Conservation (phyloP, 2,888 invertebrate species). For the Chirona hameri region DNA sequence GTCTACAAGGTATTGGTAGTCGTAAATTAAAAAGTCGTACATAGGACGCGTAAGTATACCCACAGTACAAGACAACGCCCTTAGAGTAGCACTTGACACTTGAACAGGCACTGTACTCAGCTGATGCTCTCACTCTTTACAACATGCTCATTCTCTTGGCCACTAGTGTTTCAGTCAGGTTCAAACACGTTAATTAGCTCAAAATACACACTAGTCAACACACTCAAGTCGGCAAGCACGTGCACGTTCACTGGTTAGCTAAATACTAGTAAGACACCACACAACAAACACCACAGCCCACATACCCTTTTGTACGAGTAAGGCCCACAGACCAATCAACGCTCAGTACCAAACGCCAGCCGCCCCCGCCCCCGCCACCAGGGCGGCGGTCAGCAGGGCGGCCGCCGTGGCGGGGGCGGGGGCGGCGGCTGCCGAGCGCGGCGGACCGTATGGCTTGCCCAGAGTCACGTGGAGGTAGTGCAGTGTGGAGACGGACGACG, state of each 20-base stretch:
- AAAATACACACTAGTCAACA: not conserved
- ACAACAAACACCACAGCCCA: not conserved
- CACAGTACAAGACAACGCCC: too few relatives aligned
- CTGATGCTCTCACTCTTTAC: too few relatives aligned
- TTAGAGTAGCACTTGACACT: too few relatives aligned
- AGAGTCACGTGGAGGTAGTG: slow-evolving; percentile 6
- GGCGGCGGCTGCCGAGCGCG: not conserved
- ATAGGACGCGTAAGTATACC: too few relatives aligned
- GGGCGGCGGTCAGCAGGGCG: not conserved
- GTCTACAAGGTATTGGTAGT: too few relatives aligned
- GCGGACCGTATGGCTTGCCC: not conserved
- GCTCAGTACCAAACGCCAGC: not conserved
- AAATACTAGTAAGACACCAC: not conserved
- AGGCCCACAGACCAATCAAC: not conserved
- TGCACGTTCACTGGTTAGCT: not conserved
- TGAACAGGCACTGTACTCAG: too few relatives aligned
- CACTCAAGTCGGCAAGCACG: not conserved
- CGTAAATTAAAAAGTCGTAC: too few relatives aligned
- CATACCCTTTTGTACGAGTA: not conserved
- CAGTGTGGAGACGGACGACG: not conserved
- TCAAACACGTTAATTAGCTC: too few relatives aligned
- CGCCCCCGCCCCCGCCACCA: not conserved
- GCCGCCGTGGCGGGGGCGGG: not conserved
- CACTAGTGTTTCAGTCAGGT: too few relatives aligned
- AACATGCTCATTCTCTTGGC: too few relatives aligned